Conservation (phyloP, 2,888 invertebrate species). For the Podabrus alpinus region DNA sequence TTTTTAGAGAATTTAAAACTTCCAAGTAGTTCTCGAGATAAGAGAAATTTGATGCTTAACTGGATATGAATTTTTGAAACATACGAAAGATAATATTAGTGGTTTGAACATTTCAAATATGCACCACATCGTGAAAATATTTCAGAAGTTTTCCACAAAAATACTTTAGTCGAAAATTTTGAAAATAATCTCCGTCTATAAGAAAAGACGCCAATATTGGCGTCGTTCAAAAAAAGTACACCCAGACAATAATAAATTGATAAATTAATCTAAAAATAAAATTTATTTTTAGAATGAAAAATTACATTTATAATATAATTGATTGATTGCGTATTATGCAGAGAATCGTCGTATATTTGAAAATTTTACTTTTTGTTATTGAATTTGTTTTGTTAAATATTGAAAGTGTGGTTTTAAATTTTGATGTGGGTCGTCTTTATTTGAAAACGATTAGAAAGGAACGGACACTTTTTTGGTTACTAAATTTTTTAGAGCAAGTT, state of each 20-base stretch:
- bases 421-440: not conserved
- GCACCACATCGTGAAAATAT: too few species aligned
- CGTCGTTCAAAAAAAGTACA: too few species aligned
- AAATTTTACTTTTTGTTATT: not conserved
- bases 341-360: not conserved
- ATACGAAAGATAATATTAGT: too few species aligned
- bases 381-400: not conserved
- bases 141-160: not conserved
- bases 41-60: not conserved
- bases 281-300: not conserved
- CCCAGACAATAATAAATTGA: not conserved
- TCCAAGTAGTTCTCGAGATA: not conserved
- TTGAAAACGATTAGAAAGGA: not conserved
- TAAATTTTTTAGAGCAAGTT: slow-evolving; percentile 12
- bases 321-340: not conserved
- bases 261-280: too few species aligned
- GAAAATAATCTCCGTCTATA: not conserved
- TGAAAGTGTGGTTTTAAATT: not conserved
- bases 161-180: not conserved
- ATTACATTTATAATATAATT: not conserved
- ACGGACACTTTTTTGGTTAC: slow-evolving; percentile 14
- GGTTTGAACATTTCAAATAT: not conserved
- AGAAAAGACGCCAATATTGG: too few species aligned
- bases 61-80: not conserved
- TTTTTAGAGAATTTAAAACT: not conserved